Percentiles rank a stretch among this genome's conserved stretches.
phyloP scores from a whole-genome alignment of 2,113 vertebrate genomes.

The Rhombomys opimus region DNA sequence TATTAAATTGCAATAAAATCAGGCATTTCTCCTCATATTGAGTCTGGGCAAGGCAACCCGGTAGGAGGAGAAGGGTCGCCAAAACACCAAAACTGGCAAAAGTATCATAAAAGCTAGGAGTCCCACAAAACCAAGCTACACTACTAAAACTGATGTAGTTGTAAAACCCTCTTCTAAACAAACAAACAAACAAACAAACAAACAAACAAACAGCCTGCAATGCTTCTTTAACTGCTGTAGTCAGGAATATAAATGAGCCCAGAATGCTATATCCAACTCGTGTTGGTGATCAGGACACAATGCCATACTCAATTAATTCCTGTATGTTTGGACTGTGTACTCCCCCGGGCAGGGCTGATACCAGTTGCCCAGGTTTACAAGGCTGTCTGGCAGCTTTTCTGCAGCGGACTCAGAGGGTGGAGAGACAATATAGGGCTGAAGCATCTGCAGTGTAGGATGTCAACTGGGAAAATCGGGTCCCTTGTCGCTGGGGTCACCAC shows the following conservation, averaged over 20 bases:
- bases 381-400: not conserved
- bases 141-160: not conserved
- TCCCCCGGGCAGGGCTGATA: not conserved
- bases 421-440: not conserved
- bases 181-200: not conserved
- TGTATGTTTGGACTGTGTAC: not conserved
- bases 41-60: not conserved
- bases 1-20: not conserved
- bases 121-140: not conserved
- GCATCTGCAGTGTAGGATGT: not conserved
- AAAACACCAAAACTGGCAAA: not conserved
- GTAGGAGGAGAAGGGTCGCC: not conserved
- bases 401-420: not conserved
- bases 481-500: not conserved
- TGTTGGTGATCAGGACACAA: not conserved
- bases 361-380: not conserved
- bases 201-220: not conserved
- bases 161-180: not conserved
- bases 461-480: not conserved
- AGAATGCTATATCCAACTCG: not conserved
- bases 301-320: not conserved
- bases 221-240: not conserved
- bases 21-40: not conserved
- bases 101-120: not conserved
- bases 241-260: not conserved